Evolutionary conservation across 2,113 vertebrate genomes (phyloP), one percentile per base, ranked within the genome.

Genomic region (Telmatochromis sp.): DNA sequence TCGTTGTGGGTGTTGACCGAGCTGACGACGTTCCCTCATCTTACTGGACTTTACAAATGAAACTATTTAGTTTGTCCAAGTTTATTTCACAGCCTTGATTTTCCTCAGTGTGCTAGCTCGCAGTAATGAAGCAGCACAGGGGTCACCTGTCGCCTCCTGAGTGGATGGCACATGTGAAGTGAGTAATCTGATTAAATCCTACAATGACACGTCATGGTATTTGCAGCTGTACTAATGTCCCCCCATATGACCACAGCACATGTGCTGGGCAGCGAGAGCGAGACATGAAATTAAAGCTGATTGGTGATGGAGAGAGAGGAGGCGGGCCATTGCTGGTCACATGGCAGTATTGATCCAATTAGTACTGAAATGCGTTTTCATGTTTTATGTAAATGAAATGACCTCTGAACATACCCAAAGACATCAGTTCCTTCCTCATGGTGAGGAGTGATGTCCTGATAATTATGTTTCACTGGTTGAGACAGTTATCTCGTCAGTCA

Each of bases 171-270:
- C 83, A 51, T 84, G 84, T 70, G 83, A 85, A 90, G 90, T 83
- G 87, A 93, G 70, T 89, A 86, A 90, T 89, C 86, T 85, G 57
- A 93, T 93, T 93, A 82, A 82, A 80, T 92, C 80, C 90, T 87
- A 82, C 91, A 82, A 83, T 85, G 90, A 88, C 91, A 92, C 83
- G 82, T 94, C 87, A 87, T 80, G 90, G 93, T 91, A 94, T 94
- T 88, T 94, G 90, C 89, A 83, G 89, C 84, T 89, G 92, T 89
- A 93, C 70, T 91, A 94, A 92, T 91, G 88, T 89, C 84, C 91
- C 83, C 87, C 73, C 85, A 88, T 90, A 82, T 81, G 87, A 91
- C 89, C n/a, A 21, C 80, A 58, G 81, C 40, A 42, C 31, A 28
- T 83, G 86, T 15, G 5, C 83, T 54, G 54, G 68, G 47, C 10